Evolutionary conservation across 2,113 vertebrate species (phyloP), one percentile per base, ranked within the genome.

Genomic region (Casuarius casuarius): DNA sequence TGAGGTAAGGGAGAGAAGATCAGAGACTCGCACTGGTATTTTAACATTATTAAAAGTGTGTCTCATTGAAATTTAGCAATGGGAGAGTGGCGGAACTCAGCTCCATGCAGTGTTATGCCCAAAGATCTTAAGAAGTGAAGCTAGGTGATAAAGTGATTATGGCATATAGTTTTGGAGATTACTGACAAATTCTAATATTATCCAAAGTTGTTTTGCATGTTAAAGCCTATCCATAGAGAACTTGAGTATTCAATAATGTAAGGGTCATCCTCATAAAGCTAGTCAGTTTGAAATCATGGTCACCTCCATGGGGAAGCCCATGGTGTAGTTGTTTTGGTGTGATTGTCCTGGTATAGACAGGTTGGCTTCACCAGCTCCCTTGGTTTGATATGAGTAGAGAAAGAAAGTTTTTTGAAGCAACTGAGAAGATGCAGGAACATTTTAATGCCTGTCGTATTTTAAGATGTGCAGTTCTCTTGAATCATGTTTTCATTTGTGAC

Each of bases 381-480:
- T 84, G 31, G 19, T 40, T 72, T 72, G 61, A 40, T 65, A 82
- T 65, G 8, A 1, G 20, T 29, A 72, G 79, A 78, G 49, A 59
- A 77, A 94, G 95, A 7, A 13, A 77, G 17, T 68, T 92, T 91
- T 77, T 38, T 90, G 83, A 71, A 90, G 77, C 35, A 91, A n/a
- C 75, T 91, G 92, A 89, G 40, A 74, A 38, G 40, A 72, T 79
- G 29, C n/a, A 94, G 81, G 44, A 66, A 40, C 23, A 87, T 82
- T 95, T 92, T 94, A 74, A 92, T 63, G 15, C 49, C 52, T 77
- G 26, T n/a, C 46, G 22, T 54, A 31, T 89, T 96, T 87, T 87
- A 87, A 77, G 63, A 81, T 67, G 51, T 48, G 28, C 17, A 29
- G 52, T 79, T 83, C 33, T 12, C 56, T 90, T 67, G 58, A 87